Evolutionary conservation across 2,888 invertebrate species (phyloP), one percentile per base, ranked within the genome.

Genomic region (Plebejus argus): DNA sequence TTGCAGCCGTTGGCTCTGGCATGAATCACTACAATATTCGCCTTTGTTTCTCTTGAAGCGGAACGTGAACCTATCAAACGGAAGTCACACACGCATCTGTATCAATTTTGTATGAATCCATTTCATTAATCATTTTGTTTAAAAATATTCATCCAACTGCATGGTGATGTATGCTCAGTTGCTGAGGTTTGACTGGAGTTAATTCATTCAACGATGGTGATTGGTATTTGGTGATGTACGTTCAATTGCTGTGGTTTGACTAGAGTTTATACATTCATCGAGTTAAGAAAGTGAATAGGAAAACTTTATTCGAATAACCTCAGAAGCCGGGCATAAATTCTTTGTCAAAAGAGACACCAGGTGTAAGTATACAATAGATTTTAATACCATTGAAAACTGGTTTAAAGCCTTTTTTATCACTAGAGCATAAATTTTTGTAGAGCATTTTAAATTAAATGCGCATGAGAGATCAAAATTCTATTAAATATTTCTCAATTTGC

Each of bases 1-100:
- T 66, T 66, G 15, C 33, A 28, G 15, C 28, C 66, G 66, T 74
- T 23, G 23, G n/a, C 45, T 72, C 49, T 53, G 53, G 23, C 18
- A 74, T 74, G 49, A 49, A 74, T 74, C 74, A 74, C 15, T 23
- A 49, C 74, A 74, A 74, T 49, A 74, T 49, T 28, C 15, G 74
- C 74, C 74, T 74, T 74, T 74, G 74, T 74, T 74, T 74, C 74
- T 49, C 49, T 74, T 53, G 49, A 18, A 74, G 74, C 74, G 49
- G 74, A 74, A 74, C 74, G 74, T 28, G 23, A 53, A 74, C 74
- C 72, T 72, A 72, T 72, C 72, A 45, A 66, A 45, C 74, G 74
- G 74, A 74, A 72, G 72, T 72, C 72, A 45, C 28, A 12, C 49
- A 49, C 49, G 49, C 53, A 53, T 72, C 49, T 45, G 12, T 74